phyloP scores from a whole-genome alignment of 2,888 invertebrate genomes.

The Dolomedes plantarius region DNA sequence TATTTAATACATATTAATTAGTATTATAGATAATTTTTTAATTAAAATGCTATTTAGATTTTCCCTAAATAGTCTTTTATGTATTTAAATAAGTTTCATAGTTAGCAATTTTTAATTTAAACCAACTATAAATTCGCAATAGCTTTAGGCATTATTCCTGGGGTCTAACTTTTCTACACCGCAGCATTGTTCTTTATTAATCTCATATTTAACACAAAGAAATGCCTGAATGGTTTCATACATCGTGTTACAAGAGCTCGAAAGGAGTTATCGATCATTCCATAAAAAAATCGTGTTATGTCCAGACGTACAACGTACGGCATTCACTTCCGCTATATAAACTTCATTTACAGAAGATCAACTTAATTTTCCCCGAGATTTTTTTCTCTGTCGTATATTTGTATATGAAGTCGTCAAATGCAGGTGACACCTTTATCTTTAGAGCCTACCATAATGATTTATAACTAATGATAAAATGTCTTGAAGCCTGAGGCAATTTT shows the following conservation, averaged over 20 bases:
- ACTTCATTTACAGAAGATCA: neutral
- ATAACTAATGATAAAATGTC: conserved; percentile 7
- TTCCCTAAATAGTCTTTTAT: too few species aligned
- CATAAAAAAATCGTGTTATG: neutral
- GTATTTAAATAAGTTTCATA: too few species aligned
- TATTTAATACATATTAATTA: too few species aligned
- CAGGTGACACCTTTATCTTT: neutral
- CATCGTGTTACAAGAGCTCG: neutral
- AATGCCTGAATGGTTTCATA: neutral
- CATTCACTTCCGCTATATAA: neutral
- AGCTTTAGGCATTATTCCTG: too few species aligned
- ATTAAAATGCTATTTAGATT: too few species aligned
- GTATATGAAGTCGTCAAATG: conserved; percentile 3
- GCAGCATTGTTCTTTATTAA: too few species aligned
- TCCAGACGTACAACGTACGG: neutral
- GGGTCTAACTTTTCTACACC: too few species aligned
- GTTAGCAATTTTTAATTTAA: too few species aligned
- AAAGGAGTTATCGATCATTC: neutral
- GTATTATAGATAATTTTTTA: too few species aligned
- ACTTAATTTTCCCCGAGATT: neutral
- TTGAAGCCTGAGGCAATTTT: neutral
- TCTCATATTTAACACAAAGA: too few species aligned
- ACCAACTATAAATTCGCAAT: too few species aligned
- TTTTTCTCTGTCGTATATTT: neutral
- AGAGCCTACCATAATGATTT: neutral